These are phyloP conservation scores for Stichopus chloronotus DNA, from an alignment of 35 echinoderm and acorn worm genomes.

Conservation along the genomic window DNA sequence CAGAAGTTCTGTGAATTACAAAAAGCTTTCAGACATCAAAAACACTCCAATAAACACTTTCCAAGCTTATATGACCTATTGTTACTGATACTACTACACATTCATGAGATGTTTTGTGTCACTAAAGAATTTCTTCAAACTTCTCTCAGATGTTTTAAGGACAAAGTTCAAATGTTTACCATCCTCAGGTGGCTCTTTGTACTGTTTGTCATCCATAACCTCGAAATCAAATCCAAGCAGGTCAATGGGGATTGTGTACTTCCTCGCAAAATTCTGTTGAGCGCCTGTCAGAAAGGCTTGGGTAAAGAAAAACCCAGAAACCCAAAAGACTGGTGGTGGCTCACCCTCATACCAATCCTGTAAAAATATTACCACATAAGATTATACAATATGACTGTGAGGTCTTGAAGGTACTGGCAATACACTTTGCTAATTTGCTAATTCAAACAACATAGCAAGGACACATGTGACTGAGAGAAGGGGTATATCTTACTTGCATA, in stretches of 20 bases:
- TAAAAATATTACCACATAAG: background rate
- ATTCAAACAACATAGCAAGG: background rate
- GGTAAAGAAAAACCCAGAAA: conserved; percentile 98
- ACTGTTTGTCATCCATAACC: conserved; percentile 99
- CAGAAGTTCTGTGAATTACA: too few relatives aligned
- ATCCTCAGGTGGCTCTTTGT: conserved; percentile 86
- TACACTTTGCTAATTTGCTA: background rate
- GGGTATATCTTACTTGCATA: too few relatives aligned
- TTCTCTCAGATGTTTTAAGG: too few relatives aligned
- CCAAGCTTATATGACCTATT: too few relatives aligned
- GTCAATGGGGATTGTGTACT: conserved; percentile 98
- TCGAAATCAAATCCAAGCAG: conserved; percentile 92
- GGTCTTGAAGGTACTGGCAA: too few relatives aligned
- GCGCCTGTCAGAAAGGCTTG: conserved; percentile 98
- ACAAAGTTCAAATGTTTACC: conserved; percentile 45
- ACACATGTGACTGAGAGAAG: too few relatives aligned
- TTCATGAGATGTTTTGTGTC: too few relatives aligned
- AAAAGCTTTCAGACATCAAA: too few relatives aligned
- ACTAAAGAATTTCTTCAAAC: too few relatives aligned
- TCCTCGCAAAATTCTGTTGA: conserved; percentile 99
- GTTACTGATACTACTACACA: too few relatives aligned
- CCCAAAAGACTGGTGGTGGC: conserved; percentile 93
- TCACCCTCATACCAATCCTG: conserved; percentile 99
- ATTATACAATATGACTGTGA: too few relatives aligned
- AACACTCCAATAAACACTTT: too few relatives aligned